These are phyloP conservation scores for Choristoneura rosaceana DNA, from an alignment of 2,888 invertebrate species.

Conservation along the genomic window DNA sequence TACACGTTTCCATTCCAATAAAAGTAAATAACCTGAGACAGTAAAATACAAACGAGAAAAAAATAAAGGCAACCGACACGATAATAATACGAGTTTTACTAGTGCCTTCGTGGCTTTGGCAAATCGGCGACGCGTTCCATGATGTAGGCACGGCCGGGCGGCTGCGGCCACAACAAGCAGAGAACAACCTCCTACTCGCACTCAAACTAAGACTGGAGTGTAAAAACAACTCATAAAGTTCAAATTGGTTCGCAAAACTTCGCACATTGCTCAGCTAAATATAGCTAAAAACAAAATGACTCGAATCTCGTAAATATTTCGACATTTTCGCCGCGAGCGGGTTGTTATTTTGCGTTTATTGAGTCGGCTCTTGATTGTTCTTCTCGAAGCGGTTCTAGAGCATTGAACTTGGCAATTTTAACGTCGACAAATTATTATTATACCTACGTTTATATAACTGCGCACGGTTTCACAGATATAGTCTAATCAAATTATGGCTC, in stretches of 20 bases:
- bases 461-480: constrained; percentile 14
- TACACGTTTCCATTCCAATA: constrained; percentile 38
- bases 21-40: constrained; percentile 53
- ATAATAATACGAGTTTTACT: constrained; percentile 72
- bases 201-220: constrained; percentile 61
- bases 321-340: constrained; percentile 71
- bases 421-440: constrained; percentile 38
- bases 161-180: constrained; percentile 54
- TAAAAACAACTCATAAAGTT: constrained; percentile 60
- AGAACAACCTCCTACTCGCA: constrained; percentile 57
- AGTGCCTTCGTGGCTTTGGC: constrained; percentile 73
- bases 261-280: constrained; percentile 61
- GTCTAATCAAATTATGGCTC: constrained; percentile 26
- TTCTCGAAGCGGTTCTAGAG: constrained; percentile 66
- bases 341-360: constrained; percentile 76
- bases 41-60: constrained; percentile 56
- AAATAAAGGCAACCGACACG: constrained; percentile 58
- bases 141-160: constrained; percentile 62
- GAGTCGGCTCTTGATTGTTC: constrained; percentile 69
- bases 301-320: constrained; percentile 75
- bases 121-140: constrained; percentile 72
- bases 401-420: constrained; percentile 72
- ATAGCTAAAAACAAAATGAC: constrained; percentile 70
- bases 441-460: constrained; percentile 41
- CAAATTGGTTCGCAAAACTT: constrained; percentile 59